Conservation (phyloP, 2,797 vertebrate species). For the Thunnus albacares region DNA sequence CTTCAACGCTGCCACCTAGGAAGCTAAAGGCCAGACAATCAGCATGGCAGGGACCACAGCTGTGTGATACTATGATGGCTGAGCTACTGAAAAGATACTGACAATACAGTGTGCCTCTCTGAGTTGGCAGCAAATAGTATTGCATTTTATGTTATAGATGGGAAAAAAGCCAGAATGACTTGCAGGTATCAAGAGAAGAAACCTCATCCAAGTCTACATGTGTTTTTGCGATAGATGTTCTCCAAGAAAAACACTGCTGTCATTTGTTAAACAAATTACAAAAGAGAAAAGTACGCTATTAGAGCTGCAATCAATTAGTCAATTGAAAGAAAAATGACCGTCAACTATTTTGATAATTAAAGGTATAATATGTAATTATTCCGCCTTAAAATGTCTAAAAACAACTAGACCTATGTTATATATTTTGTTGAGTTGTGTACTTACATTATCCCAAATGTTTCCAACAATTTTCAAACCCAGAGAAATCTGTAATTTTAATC, state of each 20-base stretch:
- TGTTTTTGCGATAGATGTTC: slow-evolving; percentile 1
- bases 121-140: slow-evolving; percentile 42
- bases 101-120: slow-evolving; percentile 36
- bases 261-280: background rate
- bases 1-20: slow-evolving; percentile 73
- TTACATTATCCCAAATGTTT: no score
- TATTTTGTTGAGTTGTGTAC: no score
- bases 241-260: background rate
- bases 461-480: no score
- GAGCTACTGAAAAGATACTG: slow-evolving; percentile 41
- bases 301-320: no score
- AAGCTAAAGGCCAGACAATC: slow-evolving; percentile 80
- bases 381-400: no score
- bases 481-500: no score
- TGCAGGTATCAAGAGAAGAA: slow-evolving; percentile 7
- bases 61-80: slow-evolving; percentile 56
- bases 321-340: no score
- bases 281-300: no score
- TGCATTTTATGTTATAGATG: slow-evolving; percentile 5
- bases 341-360: no score
- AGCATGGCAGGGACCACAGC: slow-evolving; percentile 74
- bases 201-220: background rate
- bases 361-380: no score
- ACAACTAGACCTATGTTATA: no score
- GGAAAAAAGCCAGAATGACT: background rate